Conservation (phyloP, 30 jellyfish, hydroid and myxozoan species). For the Chironex yamaguchii region DNA sequence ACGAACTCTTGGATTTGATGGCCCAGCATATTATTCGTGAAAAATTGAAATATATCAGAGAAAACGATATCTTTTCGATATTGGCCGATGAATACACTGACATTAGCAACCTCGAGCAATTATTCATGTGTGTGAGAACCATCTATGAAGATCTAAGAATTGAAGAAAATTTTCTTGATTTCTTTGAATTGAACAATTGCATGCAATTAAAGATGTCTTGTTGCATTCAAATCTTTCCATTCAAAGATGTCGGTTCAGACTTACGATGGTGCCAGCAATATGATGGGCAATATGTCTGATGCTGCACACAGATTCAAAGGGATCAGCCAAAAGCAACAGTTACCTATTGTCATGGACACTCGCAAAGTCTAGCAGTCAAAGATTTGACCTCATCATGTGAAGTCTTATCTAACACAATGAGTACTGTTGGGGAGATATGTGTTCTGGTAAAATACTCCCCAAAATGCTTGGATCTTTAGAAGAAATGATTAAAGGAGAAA, state of each 20-base stretch:
- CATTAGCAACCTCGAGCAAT: conserved; percentile 43
- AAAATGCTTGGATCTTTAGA: conserved; percentile 15
- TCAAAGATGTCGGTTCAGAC: conserved; percentile 47
- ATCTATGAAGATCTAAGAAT: conserved; percentile 23
- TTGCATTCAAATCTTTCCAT: conserved; percentile 3
- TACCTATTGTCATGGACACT: conserved; percentile 60
- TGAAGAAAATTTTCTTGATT: conserved; percentile 22
- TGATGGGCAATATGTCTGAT: conserved; percentile 70
- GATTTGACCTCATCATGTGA: conserved; percentile 8
- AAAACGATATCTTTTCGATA: conserved; percentile 14
- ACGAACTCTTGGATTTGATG: not conserved
- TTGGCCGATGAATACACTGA: conserved; percentile 59
- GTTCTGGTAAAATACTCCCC: conserved; percentile 65
- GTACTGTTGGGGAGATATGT: conserved; percentile 72
- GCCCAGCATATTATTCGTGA: conserved; percentile 32
- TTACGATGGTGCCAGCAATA: conserved; percentile 63
- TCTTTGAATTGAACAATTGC: conserved; percentile 4
- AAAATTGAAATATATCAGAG: conserved; percentile 29
- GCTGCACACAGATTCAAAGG: conserved; percentile 30
- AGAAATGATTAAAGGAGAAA: not conserved
- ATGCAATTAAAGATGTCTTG: conserved; percentile 39
- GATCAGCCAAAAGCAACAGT: conserved; percentile 48
- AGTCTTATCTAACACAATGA: conserved; percentile 31
- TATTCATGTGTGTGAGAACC: conserved; percentile 38
- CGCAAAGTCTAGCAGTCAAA: conserved; percentile 66